Evolutionary conservation across 1,140 invertebrate species (phyloP), one percentile per base, ranked within the genome.

Genomic region (Schmidtea mediterranea): DNA sequence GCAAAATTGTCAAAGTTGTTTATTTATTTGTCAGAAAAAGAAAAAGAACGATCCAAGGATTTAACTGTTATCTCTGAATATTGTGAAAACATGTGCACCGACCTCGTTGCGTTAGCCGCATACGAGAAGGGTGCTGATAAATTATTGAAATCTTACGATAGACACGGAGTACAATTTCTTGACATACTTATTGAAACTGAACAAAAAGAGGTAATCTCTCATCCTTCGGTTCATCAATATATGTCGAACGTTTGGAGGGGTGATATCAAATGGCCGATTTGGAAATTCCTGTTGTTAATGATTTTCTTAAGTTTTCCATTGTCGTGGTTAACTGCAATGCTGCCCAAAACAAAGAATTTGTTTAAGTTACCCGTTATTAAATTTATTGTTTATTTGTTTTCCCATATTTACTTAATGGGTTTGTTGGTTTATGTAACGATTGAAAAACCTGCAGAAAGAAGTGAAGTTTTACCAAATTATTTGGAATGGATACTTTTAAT

Each of bases 361-460:
- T 97, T 58, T 95, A 95, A 68, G 97, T 97, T 64, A 92, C 95
- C 80, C 89, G 86, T 13, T 92, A n/a, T n/a, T n/a, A n/a, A n/a
- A n/a, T n/a, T n/a, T n/a, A n/a, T n/a, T n/a, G n/a, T n/a, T n/a
- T n/a, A 95, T 66, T 72, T 97, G 46, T 92, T 89, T 1, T 94
- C 90, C 0, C 90, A 97, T 68, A 77, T 95, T 54, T 90, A 92
- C 66, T 74, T 97, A 47, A 92, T 95, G 36, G 12, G 36, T 37
- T 37, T n/a, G 36, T 37, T 19, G 10, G 18, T 19, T 58, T 55
- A 19, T 69, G 90, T 48, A 81, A 82, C 15, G 80, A 77, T 24
- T 84, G 90, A 49, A 10, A 77, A 46, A 82, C 50, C 79, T 55
- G 46, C 58, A 63, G 32, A 60, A 72, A 41, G 40, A 12, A 19